phyloP scores from a whole-genome alignment of 2,888 invertebrate species.

The Troides oblongomaculatus region DNA sequence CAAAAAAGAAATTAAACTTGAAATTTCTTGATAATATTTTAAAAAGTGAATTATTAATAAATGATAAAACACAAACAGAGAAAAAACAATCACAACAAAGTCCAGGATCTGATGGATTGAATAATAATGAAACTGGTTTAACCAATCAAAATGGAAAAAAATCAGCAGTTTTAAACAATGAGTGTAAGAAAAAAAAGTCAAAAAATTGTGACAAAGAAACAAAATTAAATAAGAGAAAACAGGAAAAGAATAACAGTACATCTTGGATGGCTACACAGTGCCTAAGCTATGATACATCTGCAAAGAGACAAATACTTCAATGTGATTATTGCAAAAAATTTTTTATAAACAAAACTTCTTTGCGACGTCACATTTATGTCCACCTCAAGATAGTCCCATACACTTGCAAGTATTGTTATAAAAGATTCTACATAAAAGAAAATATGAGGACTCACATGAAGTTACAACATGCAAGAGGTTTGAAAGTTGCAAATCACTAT shows the following conservation, averaged over 20 bases:
- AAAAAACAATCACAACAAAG: slow-evolving; percentile 29
- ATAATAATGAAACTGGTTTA: slow-evolving; percentile 73
- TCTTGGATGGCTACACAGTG: slow-evolving; percentile 24
- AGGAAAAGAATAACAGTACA: slow-evolving; percentile 1
- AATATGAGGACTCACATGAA: slow-evolving; percentile 83
- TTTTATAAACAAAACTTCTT: slow-evolving; percentile 82
- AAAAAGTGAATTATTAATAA: slow-evolving; percentile 62
- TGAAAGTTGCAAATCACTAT: slow-evolving; percentile 63
- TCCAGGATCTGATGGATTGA: slow-evolving; percentile 42
- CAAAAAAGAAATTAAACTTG: slow-evolving; percentile 44
- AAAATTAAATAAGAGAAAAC: slow-evolving; percentile 1
- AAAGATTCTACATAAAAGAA: slow-evolving; percentile 82
- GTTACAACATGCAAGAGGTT: slow-evolving; percentile 73
- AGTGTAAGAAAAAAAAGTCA: slow-evolving; percentile 31
- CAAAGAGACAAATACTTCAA: slow-evolving; percentile 40
- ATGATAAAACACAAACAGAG: slow-evolving; percentile 36
- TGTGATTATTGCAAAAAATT: slow-evolving; percentile 83
- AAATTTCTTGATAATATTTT: slow-evolving; percentile 58
- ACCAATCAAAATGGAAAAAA: slow-evolving; percentile 51
- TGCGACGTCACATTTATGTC: slow-evolving; percentile 83
- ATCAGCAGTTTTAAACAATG: slow-evolving; percentile 27
- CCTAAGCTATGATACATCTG: slow-evolving; percentile 12
- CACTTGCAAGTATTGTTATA: slow-evolving; percentile 81
- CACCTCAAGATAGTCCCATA: slow-evolving; percentile 84
- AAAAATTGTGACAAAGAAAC: slow-evolving; percentile 34